Base-by-base conservation (phyloP, 1,140 invertebrate species). In the Leptoteleia sp. region DNA sequence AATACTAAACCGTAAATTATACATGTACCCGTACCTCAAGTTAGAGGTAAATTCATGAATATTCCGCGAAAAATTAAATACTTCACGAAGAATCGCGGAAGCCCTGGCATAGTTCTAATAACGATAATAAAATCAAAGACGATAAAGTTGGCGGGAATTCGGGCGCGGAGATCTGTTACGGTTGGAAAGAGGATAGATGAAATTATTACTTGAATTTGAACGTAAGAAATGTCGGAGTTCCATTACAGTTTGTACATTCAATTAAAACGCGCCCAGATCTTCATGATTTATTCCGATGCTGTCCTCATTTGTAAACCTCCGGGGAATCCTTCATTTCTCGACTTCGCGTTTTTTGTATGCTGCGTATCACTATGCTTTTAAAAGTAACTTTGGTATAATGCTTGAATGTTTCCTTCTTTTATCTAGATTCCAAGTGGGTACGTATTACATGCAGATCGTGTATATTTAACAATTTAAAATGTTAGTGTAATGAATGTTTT, bases 1-100 rank as follows among this genome's bases (percentile, higher is more conserved):
- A 65, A 75, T 75, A 73, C 52, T 43, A 59, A 75, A 75, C 35
- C 61, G 52, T 75, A 65, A 65, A 75, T 75, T 75, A 65, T 65
- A 75, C 52, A 52, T 59, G 43, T 62, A 55, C 29, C 43, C 45
- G 48, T 72, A 42, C 25, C 27, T 54, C 40, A 55, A 62, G 29
- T 55, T 62, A 48, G 37, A 40, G 2, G 27, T 22, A 55, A 72
- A 55, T 31, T 61, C 33, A 65, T 75, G 71, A 75, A 75, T 75
- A 65, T 65, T 75, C 45, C 3, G 13, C 8, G 17, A 64, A 75
- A 75, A 75, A 75, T 50, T 57, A 48, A 65, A 59, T 7, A 59
- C 16, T 35, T 22, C 1, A 8, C 27, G 29, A 62, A 55, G 48
- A 37, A 62, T 45, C 6, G n/a, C 19, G 4, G 8, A 43, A 31